Percentiles rank a stretch among this genome's conserved stretches.
Evolutionary conservation across 2,797 vertebrate species (phyloP).

Genomic region (Falco biarmicus): DNA sequence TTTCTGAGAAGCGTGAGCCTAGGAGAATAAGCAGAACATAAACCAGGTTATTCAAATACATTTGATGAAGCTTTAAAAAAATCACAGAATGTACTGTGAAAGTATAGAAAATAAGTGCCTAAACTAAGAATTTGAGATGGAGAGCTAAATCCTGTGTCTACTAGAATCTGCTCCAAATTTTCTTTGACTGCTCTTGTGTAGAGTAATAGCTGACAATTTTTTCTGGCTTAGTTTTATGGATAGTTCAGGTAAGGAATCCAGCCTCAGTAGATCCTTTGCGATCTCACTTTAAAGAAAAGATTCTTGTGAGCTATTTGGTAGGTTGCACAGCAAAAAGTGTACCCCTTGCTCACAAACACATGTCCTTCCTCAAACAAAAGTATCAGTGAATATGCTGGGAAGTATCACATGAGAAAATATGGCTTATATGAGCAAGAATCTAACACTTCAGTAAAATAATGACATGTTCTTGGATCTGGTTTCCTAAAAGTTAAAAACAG

Average conservation of each 20-base stretch:
- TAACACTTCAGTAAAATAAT: not conserved
- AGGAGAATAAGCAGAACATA: not conserved
- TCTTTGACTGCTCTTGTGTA: not conserved
- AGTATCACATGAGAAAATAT: not conserved
- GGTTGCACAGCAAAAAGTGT: not conserved
- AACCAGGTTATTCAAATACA: not conserved
- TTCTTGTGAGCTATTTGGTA: not conserved
- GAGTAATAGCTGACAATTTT: not conserved
- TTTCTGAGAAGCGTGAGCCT: not conserved
- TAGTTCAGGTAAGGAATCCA: not conserved
- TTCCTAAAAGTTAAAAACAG: not conserved
- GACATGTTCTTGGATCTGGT: not conserved
- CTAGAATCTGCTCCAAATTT: not conserved
- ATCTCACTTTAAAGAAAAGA: not conserved
- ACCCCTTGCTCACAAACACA: not conserved
- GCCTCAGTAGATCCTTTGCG: not conserved
- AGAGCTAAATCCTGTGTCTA: not conserved
- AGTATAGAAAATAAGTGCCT: not conserved
- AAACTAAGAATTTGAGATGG: not conserved
- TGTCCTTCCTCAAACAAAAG: not conserved
- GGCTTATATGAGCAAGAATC: not conserved
- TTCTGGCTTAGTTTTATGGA: not conserved
- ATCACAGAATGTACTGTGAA: not conserved
- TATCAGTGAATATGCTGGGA: not conserved
- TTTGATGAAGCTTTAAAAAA: not conserved